Percentiles rank a stretch among this genome's conserved stretches.
phyloP scores from a whole-genome alignment of 2,888 invertebrate genomes.

The Drosophila prolongata region DNA sequence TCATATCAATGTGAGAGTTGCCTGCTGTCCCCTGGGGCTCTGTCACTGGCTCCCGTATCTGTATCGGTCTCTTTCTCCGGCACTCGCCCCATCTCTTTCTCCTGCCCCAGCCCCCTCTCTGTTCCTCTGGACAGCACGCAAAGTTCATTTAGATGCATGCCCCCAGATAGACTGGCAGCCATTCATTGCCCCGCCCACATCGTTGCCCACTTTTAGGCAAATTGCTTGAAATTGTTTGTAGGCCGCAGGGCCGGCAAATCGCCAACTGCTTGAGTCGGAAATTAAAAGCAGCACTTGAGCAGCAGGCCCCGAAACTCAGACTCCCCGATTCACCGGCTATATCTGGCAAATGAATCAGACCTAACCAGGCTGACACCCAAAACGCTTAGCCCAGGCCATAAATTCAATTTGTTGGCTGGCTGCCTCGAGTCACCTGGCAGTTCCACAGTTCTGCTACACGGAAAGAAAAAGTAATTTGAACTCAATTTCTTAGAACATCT shows the following conservation, averaged over 20 bases:
- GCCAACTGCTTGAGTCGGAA: constrained; percentile 68
- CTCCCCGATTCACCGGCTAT: constrained; percentile 34
- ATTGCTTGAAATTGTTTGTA: constrained; percentile 59
- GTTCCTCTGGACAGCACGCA: constrained; percentile 56
- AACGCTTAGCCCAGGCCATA: constrained; percentile 65
- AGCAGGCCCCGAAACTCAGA: constrained; percentile 8
- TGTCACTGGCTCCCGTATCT: constrained; percentile 25
- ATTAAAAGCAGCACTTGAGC: constrained; percentile 71
- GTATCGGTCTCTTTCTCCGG: background rate
- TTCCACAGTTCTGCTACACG: constrained; percentile 5
- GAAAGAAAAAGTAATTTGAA: background rate
- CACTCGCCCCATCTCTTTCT: background rate
- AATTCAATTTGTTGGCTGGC: constrained; percentile 72
- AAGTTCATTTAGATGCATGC: constrained; percentile 77
- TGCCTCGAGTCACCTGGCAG: constrained; percentile 42
- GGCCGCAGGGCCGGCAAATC: constrained; percentile 50
- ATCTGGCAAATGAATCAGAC: constrained; percentile 72
- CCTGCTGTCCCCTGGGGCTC: constrained; percentile 36
- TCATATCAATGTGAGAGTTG: constrained; percentile 50
- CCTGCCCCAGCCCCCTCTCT: background rate
- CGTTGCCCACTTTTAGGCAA: constrained; percentile 72
- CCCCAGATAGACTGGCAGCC: constrained; percentile 52
- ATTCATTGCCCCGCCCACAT: constrained; percentile 28
- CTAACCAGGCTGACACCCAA: constrained; percentile 38
- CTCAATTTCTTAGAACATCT: no score